Conservation (phyloP, 2,113 vertebrate genomes). For the Gobio gobio region DNA sequence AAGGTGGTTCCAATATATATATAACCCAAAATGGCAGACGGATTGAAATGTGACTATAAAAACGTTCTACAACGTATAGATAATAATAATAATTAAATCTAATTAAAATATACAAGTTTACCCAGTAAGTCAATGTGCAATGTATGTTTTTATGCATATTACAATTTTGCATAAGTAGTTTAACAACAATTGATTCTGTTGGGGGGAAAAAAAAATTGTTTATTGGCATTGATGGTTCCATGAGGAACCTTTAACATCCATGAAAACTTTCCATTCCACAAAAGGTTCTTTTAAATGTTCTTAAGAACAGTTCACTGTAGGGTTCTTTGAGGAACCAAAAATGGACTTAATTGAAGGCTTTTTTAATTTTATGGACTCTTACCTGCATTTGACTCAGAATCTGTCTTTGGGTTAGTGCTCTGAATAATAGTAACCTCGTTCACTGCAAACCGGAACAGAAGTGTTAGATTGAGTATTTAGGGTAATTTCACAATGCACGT, state of each 20-base stretch:
- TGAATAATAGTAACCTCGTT: conserved; percentile 67
- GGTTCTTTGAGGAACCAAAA: too few species aligned
- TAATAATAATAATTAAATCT: not conserved
- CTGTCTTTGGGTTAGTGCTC: conserved; percentile 36
- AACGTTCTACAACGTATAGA: too few species aligned
- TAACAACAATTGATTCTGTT: too few species aligned
- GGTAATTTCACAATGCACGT: not conserved
- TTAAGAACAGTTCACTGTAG: too few species aligned
- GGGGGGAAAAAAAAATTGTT: not conserved
- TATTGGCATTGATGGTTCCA: not conserved
- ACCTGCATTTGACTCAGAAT: conserved; percentile 46
- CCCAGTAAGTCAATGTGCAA: not conserved
- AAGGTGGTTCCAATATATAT: too few species aligned
- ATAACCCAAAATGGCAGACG: too few species aligned
- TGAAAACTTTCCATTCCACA: not conserved
- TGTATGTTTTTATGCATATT: not conserved
- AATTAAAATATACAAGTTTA: not conserved
- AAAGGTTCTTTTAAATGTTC: not conserved
- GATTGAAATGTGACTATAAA: too few species aligned
- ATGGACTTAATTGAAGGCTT: not conserved
- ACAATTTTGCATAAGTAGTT: not conserved
- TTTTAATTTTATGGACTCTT: not conserved
- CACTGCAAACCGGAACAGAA: conserved; percentile 58
- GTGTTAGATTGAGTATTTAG: not conserved
- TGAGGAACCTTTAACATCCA: not conserved